A percentile compares a stretch with the other conserved stretches of the same genome.
Conservation (phyloP, 2,113 vertebrate species). For the Ondatra zibethicus region DNA sequence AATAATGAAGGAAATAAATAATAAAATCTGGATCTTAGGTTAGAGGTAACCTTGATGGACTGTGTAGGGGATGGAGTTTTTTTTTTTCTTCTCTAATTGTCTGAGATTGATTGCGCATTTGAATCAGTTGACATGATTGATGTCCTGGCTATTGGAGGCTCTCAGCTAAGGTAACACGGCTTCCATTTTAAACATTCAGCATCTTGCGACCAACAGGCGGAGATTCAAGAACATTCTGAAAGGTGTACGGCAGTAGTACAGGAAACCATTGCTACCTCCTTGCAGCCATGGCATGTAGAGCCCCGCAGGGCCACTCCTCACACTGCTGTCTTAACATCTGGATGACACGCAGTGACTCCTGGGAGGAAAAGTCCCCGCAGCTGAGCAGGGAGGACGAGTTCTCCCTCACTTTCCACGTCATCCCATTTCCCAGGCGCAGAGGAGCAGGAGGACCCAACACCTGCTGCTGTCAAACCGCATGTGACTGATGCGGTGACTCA, state of each 20-base stretch:
- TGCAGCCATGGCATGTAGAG: background rate
- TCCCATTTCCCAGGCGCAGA: background rate
- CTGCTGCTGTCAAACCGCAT: background rate
- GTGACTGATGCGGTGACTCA: background rate
- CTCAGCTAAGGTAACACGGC: too few relatives aligned
- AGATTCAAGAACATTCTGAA: background rate
- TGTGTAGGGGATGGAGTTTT: background rate
- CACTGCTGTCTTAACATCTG: constrained; percentile 14
- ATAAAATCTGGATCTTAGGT: background rate
- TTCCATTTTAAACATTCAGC: background rate
- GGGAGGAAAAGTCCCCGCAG: background rate
- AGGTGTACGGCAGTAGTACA: background rate
- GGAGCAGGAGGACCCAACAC: background rate
- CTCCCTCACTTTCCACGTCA: constrained; percentile 51
- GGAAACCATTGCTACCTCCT: background rate
- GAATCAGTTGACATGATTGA: background rate
- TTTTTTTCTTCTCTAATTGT: background rate
- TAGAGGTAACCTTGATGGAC: background rate
- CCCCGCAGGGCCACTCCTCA: background rate
- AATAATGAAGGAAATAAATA: background rate
- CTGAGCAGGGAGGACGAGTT: constrained; percentile 7
- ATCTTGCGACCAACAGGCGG: background rate
- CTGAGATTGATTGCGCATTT: background rate
- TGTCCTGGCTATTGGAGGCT: background rate
- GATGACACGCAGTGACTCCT: background rate